Evolutionary conservation across 2,797 vertebrate genomes (phyloP), one percentile per base, ranked within the genome.

Genomic region (Hylomyscus alleni): DNA sequence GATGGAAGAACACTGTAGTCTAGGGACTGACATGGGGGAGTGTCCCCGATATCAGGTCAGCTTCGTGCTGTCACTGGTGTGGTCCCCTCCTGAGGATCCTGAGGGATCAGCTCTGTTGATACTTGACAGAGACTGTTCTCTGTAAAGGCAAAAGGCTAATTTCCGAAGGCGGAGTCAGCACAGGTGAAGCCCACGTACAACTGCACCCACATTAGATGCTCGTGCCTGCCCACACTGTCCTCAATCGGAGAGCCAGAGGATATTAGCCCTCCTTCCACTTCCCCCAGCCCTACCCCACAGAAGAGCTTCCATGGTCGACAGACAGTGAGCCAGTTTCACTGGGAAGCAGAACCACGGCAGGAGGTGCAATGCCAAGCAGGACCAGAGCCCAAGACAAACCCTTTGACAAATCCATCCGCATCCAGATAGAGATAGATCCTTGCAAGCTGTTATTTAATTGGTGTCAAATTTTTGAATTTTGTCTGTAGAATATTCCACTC

Each of bases 241-340:
- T 34, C 58, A 34, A 3, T 62, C 24, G 2, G 14, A 62, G 37
- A 26, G 29, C 34, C 29, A 34, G 60, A 84, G 58, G 44, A 50
- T 50, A 20, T 14, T 65, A 69, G 44, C 31, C 67, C 34, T 26
- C 24, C 24, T 26, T 60, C 58, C 7, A 7, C 22, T 6, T 20
- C 58, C 24, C 60, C 60, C 10, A 3, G 14, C 6, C 34, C 67
- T 14, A 15, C 65, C 29, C 13, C 13, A 58, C 19, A 0, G 34
- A 13, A 56, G 56, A 77, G 6, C 12, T 65, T 37, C 83, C 6
- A 26, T 10, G 40, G 29, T 3, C 11, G 7, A 10, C 19, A 10
- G 47, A 22, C 24, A 3, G 0, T 1, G 6, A 1, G 69, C 26
- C 58, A 72, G 58, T 31, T 44, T 31, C 26, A 6, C 9, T 4